Evolutionary conservation across 2,113 vertebrate genomes (phyloP), one percentile per base, ranked within the genome.

Genomic region (Etia nguti): DNA sequence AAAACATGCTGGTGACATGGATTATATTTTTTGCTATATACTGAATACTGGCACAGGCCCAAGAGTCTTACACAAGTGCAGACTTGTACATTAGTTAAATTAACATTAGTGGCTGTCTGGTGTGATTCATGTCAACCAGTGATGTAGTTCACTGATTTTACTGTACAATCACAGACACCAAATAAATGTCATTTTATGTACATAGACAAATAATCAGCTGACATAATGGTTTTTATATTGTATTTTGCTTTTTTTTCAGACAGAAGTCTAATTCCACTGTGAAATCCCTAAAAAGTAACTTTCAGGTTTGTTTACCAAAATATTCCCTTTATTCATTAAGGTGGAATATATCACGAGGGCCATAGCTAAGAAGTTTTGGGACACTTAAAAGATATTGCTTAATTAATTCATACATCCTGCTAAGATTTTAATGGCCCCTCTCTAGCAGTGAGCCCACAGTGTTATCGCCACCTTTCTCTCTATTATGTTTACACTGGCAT

Each of bases 351-450:
- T 92, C 91, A 92, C 13, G 50, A 87, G 91, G 82, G 83, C 84
- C 84, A 86, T 36, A 85, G 89, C 59, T 10, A 82, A 82, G 86
- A 93, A 93, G 24, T 91, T 89, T 86, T 86, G 90, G 90, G 91
- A 93, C 55, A 56, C 89, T 70, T 92, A 73, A 86, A 93, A 91
- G 83, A 92, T 92, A 94, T 93, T 94, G 88, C 88, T 90, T 94
- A 95, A 95, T 94, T 94, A 94, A 95, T 95, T 95, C 92, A 92
- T 89, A 60, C 90, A 93, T 91, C 89, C 90, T 84, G 85, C 92
- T 77, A 93, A 80, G 89, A 93, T 87, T 94, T 94, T 93, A 92
- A 94, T 87, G 88, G 89, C 48, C 81, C 83, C 80, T 86, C 88
- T 88, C 89, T 88, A 92, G 88, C 92, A 92, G 92, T 83, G 85